A percentile compares a stretch with the other conserved stretches of the same genome.
phyloP scores from a whole-genome alignment of 2,113 vertebrate species.

The Pelecanoides urinatrix region DNA sequence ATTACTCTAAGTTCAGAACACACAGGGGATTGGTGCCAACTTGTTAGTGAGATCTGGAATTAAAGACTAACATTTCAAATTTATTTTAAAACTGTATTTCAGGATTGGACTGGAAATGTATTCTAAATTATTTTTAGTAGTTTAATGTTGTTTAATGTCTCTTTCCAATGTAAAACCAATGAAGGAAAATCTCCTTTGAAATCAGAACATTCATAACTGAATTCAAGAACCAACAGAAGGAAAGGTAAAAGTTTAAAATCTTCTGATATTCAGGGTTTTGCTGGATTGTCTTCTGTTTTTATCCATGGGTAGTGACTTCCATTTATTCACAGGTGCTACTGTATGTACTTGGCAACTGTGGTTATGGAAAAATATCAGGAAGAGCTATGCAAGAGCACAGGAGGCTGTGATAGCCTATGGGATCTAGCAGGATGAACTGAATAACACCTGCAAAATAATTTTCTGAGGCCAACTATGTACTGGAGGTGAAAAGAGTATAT shows the following conservation, averaged over 20 bases:
- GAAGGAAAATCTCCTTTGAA: neutral
- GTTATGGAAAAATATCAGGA: neutral
- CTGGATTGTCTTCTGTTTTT: neutral
- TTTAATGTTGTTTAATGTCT: neutral
- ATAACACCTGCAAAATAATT: neutral
- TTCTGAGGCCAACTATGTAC: neutral
- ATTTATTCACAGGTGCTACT: neutral
- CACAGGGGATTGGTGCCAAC: neutral
- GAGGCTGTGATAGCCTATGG: neutral
- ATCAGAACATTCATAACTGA: neutral
- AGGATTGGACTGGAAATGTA: neutral
- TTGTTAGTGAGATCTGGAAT: neutral
- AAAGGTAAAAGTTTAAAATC: neutral
- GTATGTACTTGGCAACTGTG: neutral
- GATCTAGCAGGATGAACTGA: neutral
- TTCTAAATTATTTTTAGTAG: neutral
- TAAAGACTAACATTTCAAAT: neutral
- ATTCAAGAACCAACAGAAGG: neutral
- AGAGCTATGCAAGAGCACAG: neutral
- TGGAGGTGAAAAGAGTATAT: neutral
- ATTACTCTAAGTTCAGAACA: neutral
- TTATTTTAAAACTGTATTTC: neutral
- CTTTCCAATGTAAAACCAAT: neutral
- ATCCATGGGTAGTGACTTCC: neutral
- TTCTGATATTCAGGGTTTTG: neutral